Conservation (phyloP, 1,140 invertebrate genomes). For the Myzus persicae region DNA sequence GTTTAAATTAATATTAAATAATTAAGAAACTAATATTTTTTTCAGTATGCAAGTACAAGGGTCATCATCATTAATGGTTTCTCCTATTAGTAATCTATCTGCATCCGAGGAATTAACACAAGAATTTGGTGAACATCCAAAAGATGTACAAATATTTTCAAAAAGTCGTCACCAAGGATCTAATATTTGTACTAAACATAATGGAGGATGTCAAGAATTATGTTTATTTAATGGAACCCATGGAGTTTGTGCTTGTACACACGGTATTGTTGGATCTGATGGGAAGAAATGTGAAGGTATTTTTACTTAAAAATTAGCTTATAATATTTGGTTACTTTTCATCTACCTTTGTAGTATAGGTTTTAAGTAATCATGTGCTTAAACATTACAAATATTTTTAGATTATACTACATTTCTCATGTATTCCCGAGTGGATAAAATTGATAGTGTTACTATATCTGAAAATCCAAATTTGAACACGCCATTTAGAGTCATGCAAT, state of each 20-base stretch:
- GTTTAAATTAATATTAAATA: conserved; percentile 38
- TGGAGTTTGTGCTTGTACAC: conserved; percentile 77
- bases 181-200: conserved; percentile 75
- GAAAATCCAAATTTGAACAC: conserved; percentile 77
- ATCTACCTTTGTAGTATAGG: background rate
- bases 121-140: conserved; percentile 73
- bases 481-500: conserved; percentile 77
- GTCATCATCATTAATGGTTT: conserved; percentile 65
- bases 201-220: conserved; percentile 81
- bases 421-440: conserved; percentile 76
- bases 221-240: conserved; percentile 78
- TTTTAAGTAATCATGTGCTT: background rate
- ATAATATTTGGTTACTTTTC: background rate
- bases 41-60: conserved; percentile 46
- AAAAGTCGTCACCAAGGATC: conserved; percentile 68
- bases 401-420: conserved; percentile 79
- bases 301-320: background rate
- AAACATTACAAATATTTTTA: conserved; percentile 64
- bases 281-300: conserved; percentile 71
- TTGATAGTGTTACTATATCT: conserved; percentile 79
- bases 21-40: conserved; percentile 51
- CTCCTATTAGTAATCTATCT: conserved; percentile 70
- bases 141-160: conserved; percentile 73
- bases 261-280: conserved; percentile 74
- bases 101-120: conserved; percentile 69